Base-by-base conservation (phyloP, 2,888 invertebrate species). In the Oxyteleia sp. region DNA sequence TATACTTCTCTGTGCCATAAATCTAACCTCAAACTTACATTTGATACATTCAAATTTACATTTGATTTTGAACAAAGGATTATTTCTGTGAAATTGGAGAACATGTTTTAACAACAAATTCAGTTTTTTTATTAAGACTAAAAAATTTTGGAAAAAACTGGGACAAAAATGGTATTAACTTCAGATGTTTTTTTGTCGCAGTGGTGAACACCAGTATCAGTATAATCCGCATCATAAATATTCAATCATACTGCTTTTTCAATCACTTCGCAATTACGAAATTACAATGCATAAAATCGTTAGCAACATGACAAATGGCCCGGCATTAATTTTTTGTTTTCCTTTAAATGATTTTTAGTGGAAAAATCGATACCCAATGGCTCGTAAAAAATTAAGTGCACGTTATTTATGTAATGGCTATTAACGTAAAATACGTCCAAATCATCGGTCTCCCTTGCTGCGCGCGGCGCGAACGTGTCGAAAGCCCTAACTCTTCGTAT, bases 331-430 rank as follows among this genome's bases (percentile, higher is more conserved):
- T 68, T 76, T 68, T 76, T 59, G 63, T 29, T 20, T 16, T 4
- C 11, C 13, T 13, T 13, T 23, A 15, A 43, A 41, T 35, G 23
- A 8, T 47, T 15, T 47, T 55, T 13, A 23, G 3, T 15, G 29
- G 20, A 35, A 74, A 64, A 55, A 43, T 15, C 32, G 63, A 43
- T 59, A 41, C 15, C 20, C 26, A 13, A 13, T 61, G 18, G 18
- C 32, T 4, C 2, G 51, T 13, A 47, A 66, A 53, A 82, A 78
- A 61, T 79, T 49, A 51, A 74, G 63, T 43, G 35, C 47, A 49
- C 38, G 53, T 63, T 63, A 79, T 83, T 83, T 61, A 41, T 57
- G 49, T 79, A 74, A 79, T 59, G 83, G 64, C 63, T 68, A 69
- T 78, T 78, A 63, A 38, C 32, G 47, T 51, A 38, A 74, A 83